These are phyloP conservation scores for Cinara cedri DNA, from an alignment of 2,888 invertebrate species.

Conservation along the genomic window DNA sequence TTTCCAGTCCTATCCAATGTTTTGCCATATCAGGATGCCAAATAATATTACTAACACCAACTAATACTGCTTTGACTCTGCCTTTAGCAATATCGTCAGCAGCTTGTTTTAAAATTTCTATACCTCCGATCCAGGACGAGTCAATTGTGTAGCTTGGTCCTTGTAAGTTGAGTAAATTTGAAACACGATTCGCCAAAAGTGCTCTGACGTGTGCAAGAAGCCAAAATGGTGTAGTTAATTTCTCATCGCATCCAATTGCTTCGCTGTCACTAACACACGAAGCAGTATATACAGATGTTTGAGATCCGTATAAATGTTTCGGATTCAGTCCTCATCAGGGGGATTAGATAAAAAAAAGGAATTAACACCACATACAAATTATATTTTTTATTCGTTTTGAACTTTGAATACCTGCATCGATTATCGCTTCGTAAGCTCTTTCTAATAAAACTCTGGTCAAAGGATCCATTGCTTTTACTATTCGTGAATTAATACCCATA, in stretches of 20 bases:
- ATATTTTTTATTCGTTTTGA: not conserved
- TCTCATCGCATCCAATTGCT: conserved; percentile 59
- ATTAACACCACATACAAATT: conserved; percentile 17
- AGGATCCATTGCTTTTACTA: conserved; percentile 65
- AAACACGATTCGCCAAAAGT: conserved; percentile 70
- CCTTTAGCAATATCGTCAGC: conserved; percentile 63
- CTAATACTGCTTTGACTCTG: conserved; percentile 67
- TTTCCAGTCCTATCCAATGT: conserved; percentile 70
- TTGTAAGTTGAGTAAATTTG: conserved; percentile 69
- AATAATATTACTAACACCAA: conserved; percentile 68
- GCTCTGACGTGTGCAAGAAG: conserved; percentile 71
- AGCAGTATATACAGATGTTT: conserved; percentile 64
- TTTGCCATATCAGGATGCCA: conserved; percentile 70
- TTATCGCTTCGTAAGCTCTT: conserved; percentile 64
- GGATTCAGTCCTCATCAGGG: conserved; percentile 64
- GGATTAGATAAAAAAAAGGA: conserved; percentile 34
- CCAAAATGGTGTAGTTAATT: conserved; percentile 66
- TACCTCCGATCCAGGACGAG: conserved; percentile 72
- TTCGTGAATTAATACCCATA: conserved; percentile 65
- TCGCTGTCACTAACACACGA: conserved; percentile 65
- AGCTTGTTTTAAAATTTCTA: conserved; percentile 69
- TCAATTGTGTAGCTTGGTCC: conserved; percentile 70
- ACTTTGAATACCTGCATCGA: conserved; percentile 64
- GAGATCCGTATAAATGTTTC: conserved; percentile 63
- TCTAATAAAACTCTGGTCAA: conserved; percentile 64